Conservation (phyloP, 2,888 invertebrate genomes). For the Macaria liturata region DNA sequence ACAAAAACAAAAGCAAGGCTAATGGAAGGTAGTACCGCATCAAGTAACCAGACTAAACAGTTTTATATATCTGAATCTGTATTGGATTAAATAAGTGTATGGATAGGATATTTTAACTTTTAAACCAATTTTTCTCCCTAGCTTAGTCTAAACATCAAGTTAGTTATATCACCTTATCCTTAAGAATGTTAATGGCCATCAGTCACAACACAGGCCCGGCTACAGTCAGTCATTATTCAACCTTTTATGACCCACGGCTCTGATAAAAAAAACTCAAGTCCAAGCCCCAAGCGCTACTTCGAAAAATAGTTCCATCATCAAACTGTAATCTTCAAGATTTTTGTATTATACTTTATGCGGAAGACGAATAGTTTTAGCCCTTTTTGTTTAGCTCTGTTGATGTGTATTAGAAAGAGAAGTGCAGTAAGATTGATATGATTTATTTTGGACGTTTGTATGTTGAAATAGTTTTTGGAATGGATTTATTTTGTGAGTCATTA, state of each 20-base stretch:
- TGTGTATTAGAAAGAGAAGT: conserved; percentile 1
- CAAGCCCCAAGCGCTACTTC: conserved; percentile 14
- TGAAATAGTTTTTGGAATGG: too few species aligned
- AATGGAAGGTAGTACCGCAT: too few species aligned
- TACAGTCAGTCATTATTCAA: conserved; percentile 25
- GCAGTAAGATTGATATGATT: not conserved
- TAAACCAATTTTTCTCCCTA: too few species aligned
- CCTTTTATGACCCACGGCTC: conserved; percentile 19
- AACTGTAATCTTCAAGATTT: conserved; percentile 17
- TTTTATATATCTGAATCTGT: too few species aligned
- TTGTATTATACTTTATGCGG: conserved; percentile 15
- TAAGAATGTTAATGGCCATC: conserved; percentile 28
- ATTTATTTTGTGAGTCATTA: too few species aligned
- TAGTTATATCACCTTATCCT: conserved; percentile 14
- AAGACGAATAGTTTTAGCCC: conserved; percentile 10
- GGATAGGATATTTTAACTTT: too few species aligned
- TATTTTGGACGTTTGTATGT: too few species aligned
- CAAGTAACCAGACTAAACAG: too few species aligned
- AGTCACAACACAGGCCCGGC: conserved; percentile 21
- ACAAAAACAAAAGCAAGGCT: too few species aligned
- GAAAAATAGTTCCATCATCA: conserved; percentile 23
- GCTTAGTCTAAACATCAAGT: not conserved
- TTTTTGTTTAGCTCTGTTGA: conserved; percentile 2
- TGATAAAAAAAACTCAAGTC: conserved; percentile 15
- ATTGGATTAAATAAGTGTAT: too few species aligned